phyloP scores from a whole-genome alignment of 1,140 invertebrate species.

The Lordiphosa stackelbergi region DNA sequence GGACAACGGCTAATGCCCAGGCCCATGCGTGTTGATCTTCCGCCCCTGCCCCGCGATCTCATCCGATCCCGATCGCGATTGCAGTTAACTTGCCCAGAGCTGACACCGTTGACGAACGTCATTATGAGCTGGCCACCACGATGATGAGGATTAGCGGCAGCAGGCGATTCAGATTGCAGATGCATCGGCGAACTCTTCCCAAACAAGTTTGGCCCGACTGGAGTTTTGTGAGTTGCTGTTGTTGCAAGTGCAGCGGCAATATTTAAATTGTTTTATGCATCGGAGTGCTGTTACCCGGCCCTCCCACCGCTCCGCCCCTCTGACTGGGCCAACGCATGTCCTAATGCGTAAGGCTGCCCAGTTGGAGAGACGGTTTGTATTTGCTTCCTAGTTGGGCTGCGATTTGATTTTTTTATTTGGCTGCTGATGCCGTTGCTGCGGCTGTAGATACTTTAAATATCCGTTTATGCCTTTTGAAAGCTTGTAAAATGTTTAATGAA shows the following conservation, averaged over 20 bases:
- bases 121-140: constrained; percentile 44
- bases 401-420: constrained; percentile 30
- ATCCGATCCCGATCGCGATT: constrained; percentile 43
- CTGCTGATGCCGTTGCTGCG: constrained; percentile 15
- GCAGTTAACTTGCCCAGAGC: constrained; percentile 63
- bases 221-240: constrained; percentile 26
- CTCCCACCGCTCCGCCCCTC: not conserved
- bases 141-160: constrained; percentile 70
- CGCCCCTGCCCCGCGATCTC: constrained; percentile 21
- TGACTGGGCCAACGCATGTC: constrained; percentile 61
- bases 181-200: constrained; percentile 51
- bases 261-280: constrained; percentile 76
- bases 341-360: constrained; percentile 58
- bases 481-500: constrained; percentile 76
- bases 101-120: constrained; percentile 71
- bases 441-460: constrained; percentile 64
- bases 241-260: constrained; percentile 73
- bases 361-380: constrained; percentile 40
- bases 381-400: constrained; percentile 66
- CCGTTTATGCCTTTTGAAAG: constrained; percentile 73
- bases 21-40: constrained; percentile 69
- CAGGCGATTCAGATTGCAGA: constrained; percentile 70
- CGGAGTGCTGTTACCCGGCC: constrained; percentile 58
- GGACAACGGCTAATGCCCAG: constrained; percentile 54
- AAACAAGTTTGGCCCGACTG: constrained; percentile 50